Base-by-base conservation (phyloP, 2,888 invertebrate species). In the Pyralis farinalis region DNA sequence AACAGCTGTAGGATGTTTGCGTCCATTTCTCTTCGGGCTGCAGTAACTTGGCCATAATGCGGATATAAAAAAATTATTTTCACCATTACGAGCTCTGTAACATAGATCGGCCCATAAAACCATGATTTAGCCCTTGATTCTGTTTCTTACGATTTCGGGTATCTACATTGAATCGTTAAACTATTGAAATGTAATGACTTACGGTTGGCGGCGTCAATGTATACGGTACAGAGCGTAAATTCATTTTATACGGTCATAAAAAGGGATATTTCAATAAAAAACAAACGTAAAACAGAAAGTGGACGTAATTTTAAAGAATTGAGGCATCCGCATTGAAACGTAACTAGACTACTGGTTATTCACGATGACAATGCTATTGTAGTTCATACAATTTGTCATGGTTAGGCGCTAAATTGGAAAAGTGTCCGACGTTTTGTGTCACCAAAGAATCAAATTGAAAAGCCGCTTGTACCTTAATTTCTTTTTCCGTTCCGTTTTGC, bases 301-400 rank as follows among this genome's bases (percentile, higher is more conserved):
- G 39, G 39, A 39, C 16, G 32, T 39, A 39, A 39, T 33, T 33
- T 33, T 33, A 8, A 34, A 39, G 12, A 33, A 33, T 33, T 38
- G 16, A 32, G 32, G 32, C 32, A 33, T 39, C 39, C 39, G 39
- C 11, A 11, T 39, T 33, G 1, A 9, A 25, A 22, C 21, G 27
- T 27, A 39, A 20, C 33, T 33, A 39, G 39, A 39, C 39, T 39
- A n/a, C 33, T 39, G 27, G 32, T 39, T 28, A 39, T 39, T 33
- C 33, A 10, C 32, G 38, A 34, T 38, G 38, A 38, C 32, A 25
- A 38, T 25, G 32, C 38, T 25, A 16, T 9, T 33, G 29, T 20
- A 16, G 38, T 33, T 38, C 7, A 33, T 22, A 10, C 33, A 33
- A 33, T 25, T 38, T 31, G 37, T 38, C 9, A 39, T 39, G 39